Percentiles rank a stretch among this genome's conserved stretches.
phyloP scores from a whole-genome alignment of 2,113 vertebrate species.

The Chaetops frenatus region DNA sequence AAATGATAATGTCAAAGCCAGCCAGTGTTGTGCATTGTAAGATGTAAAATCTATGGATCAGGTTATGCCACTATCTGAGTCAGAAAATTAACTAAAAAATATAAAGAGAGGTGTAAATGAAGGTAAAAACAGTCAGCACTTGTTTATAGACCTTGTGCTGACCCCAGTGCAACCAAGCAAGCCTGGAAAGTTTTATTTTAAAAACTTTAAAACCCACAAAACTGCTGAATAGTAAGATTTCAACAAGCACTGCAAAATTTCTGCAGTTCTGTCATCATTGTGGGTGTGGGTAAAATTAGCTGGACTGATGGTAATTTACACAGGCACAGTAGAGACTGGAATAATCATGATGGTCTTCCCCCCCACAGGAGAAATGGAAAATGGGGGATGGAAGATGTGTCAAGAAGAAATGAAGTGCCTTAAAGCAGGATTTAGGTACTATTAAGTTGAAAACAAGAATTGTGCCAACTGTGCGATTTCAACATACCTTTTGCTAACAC shows the following conservation, averaged over 20 bases:
- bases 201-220: not conserved
- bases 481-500: not conserved
- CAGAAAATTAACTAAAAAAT: not conserved
- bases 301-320: constrained; percentile 15
- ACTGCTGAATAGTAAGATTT: constrained; percentile 28
- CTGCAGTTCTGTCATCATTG: constrained; percentile 25
- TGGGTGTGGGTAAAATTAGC: not conserved
- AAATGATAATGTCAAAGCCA: not conserved
- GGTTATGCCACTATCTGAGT: not conserved
- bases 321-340: not conserved
- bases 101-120: not conserved
- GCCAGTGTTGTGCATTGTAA: not conserved
- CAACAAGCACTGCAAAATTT: constrained; percentile 22
- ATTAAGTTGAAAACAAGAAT: not conserved
- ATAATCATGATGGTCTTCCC: rapidly evolving
- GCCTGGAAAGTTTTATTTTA: not conserved
- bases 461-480: not conserved
- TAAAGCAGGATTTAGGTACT: not conserved
- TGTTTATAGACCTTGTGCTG: not conserved
- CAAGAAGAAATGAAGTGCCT: not conserved
- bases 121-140: not conserved
- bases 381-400: not conserved
- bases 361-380: not conserved
- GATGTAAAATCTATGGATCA: not conserved
- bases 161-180: not conserved